Evolutionary conservation across 2,888 invertebrate genomes (phyloP).

Genomic region (Philaethria dido): DNA sequence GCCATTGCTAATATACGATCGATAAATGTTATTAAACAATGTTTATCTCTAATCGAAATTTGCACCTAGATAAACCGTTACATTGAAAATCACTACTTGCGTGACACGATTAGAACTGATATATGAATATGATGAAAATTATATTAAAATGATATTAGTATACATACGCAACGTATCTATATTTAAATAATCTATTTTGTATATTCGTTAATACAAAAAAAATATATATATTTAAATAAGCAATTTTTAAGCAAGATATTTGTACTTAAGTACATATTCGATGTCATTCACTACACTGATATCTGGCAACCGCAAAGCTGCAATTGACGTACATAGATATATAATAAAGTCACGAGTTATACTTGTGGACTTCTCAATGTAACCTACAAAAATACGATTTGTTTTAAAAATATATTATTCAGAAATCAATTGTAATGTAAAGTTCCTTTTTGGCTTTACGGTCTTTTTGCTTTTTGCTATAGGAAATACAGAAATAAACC

Average conservation of each 20-base stretch:
- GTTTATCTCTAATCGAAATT: conserved; percentile 23
- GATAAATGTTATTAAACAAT: conserved; percentile 22
- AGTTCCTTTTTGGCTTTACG: no score
- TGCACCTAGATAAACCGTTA: conserved; percentile 4
- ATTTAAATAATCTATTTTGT: neutral
- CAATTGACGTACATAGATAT: conserved; percentile 26
- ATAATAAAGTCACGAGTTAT: neutral
- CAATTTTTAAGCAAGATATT: neutral
- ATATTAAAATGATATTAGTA: no score
- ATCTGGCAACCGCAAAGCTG: conserved; percentile 31
- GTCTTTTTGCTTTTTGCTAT: no score
- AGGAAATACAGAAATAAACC: no score
- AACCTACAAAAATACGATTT: neutral
- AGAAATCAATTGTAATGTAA: neutral
- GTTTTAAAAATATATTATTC: neutral
- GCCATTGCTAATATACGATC: neutral
- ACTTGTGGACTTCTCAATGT: no score
- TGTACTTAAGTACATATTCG: neutral
- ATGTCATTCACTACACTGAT: conserved; percentile 25
- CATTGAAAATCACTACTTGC: neutral
- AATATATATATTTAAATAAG: neutral
- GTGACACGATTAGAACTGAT: conserved; percentile 3
- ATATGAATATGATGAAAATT: neutral
- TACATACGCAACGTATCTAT: no score
- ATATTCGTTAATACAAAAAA: neutral